Percentiles rank a stretch among this genome's conserved stretches.
Evolutionary conservation across 2,797 vertebrate species (phyloP).

Genomic region (Petrocephalus schoutedeni): DNA sequence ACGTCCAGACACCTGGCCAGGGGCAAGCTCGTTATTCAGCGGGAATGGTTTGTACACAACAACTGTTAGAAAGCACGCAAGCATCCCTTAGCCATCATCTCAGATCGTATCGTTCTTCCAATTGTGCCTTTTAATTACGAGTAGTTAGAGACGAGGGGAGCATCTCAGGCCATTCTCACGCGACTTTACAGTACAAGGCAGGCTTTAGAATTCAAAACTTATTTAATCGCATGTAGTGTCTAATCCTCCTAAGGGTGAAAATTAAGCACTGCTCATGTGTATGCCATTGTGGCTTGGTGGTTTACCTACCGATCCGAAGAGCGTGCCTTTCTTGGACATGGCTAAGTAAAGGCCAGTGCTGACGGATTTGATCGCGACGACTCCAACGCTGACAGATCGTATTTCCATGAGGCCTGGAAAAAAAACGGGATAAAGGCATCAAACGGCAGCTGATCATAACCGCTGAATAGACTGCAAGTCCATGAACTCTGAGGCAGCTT

Average conservation of each 20-base stretch:
- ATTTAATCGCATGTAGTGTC: neutral
- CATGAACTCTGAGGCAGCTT: constrained; percentile 36
- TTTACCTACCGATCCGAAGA: constrained; percentile 88
- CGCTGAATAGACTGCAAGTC: constrained; percentile 53
- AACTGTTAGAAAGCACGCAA: constrained; percentile 58
- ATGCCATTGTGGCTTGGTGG: constrained; percentile 25
- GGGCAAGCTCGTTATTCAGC: constrained; percentile 38
- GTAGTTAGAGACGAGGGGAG: constrained; percentile 30
- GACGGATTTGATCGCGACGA: constrained; percentile 86
- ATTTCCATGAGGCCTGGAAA: constrained; percentile 85
- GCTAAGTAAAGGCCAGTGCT: constrained; percentile 88
- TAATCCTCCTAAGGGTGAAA: neutral
- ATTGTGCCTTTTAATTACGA: constrained; percentile 42
- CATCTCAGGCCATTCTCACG: constrained; percentile 35
- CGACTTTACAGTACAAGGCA: constrained; percentile 14
- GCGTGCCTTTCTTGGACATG: constrained; percentile 84
- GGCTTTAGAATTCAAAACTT: neutral
- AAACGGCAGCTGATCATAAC: constrained; percentile 58
- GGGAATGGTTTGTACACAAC: constrained; percentile 38
- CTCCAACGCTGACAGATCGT: constrained; percentile 82
- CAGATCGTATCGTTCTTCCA: constrained; percentile 35
- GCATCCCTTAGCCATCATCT: constrained; percentile 54
- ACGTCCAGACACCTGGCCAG: constrained; percentile 47
- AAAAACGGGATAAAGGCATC: constrained; percentile 53
- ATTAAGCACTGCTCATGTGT: neutral